phyloP scores from a whole-genome alignment of 2,797 vertebrate species.

The Thaleichthys pacificus region DNA sequence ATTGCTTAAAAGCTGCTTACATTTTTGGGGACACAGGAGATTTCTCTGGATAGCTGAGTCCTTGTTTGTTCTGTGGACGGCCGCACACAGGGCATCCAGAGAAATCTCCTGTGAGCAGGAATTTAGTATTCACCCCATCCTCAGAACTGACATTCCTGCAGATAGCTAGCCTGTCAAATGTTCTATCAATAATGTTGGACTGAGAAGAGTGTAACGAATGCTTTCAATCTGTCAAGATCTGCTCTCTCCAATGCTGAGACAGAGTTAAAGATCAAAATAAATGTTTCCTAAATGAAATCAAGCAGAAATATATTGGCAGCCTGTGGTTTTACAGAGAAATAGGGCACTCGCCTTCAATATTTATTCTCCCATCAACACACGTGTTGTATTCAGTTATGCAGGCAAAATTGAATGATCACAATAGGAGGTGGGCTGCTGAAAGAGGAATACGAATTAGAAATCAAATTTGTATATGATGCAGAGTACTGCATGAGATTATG shows the following conservation, averaged over 20 bases:
- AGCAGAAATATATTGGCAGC: slow-evolving; percentile 65
- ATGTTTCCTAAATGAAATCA: slow-evolving; percentile 70
- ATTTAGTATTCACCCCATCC: slow-evolving; percentile 29
- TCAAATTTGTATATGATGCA: slow-evolving; percentile 34
- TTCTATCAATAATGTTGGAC: not conserved
- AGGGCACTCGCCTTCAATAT: slow-evolving; percentile 44
- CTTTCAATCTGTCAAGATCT: not conserved
- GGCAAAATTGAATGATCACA: slow-evolving; percentile 26
- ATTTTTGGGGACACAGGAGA: slow-evolving; percentile 38
- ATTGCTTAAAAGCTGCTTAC: slow-evolving; percentile 56
- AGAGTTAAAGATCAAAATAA: slow-evolving; percentile 60
- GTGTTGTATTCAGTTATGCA: slow-evolving; percentile 31
- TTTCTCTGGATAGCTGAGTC: slow-evolving; percentile 46
- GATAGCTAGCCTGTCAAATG: slow-evolving; percentile 16
- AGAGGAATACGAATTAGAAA: slow-evolving; percentile 33
- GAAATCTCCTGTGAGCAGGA: slow-evolving; percentile 8
- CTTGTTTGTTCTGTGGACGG: slow-evolving; percentile 23
- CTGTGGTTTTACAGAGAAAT: slow-evolving; percentile 42
- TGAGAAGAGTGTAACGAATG: not conserved
- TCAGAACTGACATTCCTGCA: slow-evolving; percentile 19
- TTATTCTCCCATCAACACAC: slow-evolving; percentile 59
- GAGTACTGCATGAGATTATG: not conserved
- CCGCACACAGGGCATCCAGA: not conserved
- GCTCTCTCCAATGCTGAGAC: slow-evolving; percentile 42
- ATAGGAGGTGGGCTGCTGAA: slow-evolving; percentile 20